phyloP scores from a whole-genome alignment of 2,797 vertebrate genomes.

The Apogon talboti region DNA sequence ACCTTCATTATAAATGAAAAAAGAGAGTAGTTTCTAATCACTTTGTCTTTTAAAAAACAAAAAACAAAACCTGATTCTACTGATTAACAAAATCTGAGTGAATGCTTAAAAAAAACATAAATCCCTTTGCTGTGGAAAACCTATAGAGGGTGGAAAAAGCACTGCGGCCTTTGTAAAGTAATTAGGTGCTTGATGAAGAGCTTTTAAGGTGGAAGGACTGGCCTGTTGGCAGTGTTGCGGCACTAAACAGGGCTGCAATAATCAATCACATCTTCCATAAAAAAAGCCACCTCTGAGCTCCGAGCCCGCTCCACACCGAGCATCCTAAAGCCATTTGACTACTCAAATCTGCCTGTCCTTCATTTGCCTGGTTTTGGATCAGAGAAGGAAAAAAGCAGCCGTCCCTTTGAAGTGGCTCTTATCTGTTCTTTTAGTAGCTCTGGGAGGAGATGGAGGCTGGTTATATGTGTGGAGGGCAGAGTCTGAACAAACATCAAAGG shows the following conservation, averaged over 20 bases:
- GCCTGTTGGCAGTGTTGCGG: neutral
- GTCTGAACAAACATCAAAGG: slow-evolving; percentile 61
- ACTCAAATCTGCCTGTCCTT: slow-evolving; percentile 50
- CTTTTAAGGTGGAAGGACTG: slow-evolving; percentile 17
- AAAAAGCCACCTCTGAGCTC: slow-evolving; percentile 7
- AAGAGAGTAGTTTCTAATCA: no score
- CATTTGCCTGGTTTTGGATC: slow-evolving; percentile 52
- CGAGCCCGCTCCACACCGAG: slow-evolving; percentile 17
- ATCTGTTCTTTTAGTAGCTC: slow-evolving; percentile 50
- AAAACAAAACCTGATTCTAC: slow-evolving; percentile 5
- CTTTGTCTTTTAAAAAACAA: no score
- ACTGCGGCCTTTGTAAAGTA: slow-evolving; percentile 26
- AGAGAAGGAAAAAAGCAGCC: slow-evolving; percentile 26
- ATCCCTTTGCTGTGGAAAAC: slow-evolving; percentile 33
- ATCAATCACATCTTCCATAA: slow-evolving; percentile 29
- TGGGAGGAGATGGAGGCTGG: neutral
- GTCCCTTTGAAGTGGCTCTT: slow-evolving; percentile 66
- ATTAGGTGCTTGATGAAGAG: slow-evolving; percentile 39
- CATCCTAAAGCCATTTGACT: slow-evolving; percentile 54
- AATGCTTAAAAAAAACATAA: slow-evolving; percentile 26
- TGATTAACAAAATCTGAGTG: slow-evolving; percentile 35
- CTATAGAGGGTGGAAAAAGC: slow-evolving; percentile 22
- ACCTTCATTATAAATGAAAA: no score
- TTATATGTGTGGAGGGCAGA: slow-evolving; percentile 11
- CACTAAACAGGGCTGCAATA: slow-evolving; percentile 18